Evolutionary conservation across 2,888 invertebrate genomes (phyloP), one percentile per base, ranked within the genome.

Genomic region (Epistrophella euchroma): DNA sequence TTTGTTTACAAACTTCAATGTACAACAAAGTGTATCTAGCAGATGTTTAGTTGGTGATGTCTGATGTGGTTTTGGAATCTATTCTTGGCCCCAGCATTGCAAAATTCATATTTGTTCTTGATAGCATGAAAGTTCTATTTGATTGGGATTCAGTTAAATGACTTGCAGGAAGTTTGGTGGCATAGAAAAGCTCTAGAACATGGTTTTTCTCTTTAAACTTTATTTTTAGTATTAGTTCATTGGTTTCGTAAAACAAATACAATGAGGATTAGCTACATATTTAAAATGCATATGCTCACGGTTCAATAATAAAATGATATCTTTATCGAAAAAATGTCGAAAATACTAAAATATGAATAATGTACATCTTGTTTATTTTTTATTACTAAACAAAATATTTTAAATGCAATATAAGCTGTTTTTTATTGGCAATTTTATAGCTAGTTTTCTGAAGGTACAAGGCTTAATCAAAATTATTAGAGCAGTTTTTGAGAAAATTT

Each of bases 1-100:
- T 85, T 85, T 85, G 85, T 81, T 85, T 85, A 85, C 81, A 81
- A 43, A 72, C 56, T 62, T 15, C 60, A 52, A 19, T 22, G 43
- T 47, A 32, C 45, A 72, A 43, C 45, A 25, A 64, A 9, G n/a
- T 56, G 32, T 32, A 47, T 47, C 64, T 17, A 35, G 35, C 47
- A 66, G 64, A 66, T 66, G 64, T 66, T 47, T 13, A n/a, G 28
- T 15, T 52, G 45, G 17, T 32, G 47, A 47, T 66, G 64, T 66
- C 11, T 32, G 47, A 47, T 66, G 64, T 66, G 64, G 64, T 47
- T 66, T 66, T 45, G 22, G 60, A 40, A 9, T 64, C 64, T 47
- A 66, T 66, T 66, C 43, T 32, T 28, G 64, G 62, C 43, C 37
- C 17, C 19, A 37, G 25, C 32, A 47, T 32, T 66, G 47, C 64